Conservation (phyloP, 2,797 vertebrate genomes). For the Parauchenoglanis ngamensis region DNA sequence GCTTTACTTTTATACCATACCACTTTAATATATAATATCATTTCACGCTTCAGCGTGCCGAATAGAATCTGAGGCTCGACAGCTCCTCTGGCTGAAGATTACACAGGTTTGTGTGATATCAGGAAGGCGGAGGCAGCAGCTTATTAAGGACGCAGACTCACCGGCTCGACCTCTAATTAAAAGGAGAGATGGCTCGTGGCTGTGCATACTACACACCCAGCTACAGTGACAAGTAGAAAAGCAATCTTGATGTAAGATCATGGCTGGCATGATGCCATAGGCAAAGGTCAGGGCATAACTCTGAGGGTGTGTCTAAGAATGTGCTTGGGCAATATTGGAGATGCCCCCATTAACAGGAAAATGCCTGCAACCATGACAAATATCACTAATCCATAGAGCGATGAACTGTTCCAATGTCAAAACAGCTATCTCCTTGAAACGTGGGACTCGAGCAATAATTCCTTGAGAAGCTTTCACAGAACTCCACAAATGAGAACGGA, state of each 20-base stretch:
- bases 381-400: neutral
- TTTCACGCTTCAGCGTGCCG: constrained; percentile 61
- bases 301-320: constrained; percentile 43
- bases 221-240: constrained; percentile 34
- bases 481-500: neutral
- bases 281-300: constrained; percentile 46
- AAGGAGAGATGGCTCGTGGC: constrained; percentile 48
- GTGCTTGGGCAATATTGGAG: constrained; percentile 34
- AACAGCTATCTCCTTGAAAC: neutral
- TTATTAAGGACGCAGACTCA: constrained; percentile 49
- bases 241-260: constrained; percentile 43
- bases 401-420: neutral
- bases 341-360: constrained; percentile 32
- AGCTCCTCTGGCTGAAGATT: constrained; percentile 47
- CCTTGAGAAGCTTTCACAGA: neutral
- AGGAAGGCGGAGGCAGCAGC: constrained; percentile 34
- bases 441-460: too few species aligned
- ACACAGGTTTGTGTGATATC: constrained; percentile 54
- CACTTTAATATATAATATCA: constrained; percentile 71
- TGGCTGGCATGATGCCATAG: constrained; percentile 42
- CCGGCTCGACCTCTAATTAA: constrained; percentile 53
- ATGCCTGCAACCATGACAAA: neutral
- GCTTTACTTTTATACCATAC: constrained; percentile 57
- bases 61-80: constrained; percentile 60
- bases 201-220: constrained; percentile 35